Conservation (phyloP, 2,888 invertebrate genomes). For the Siphonodentalium dalli region DNA sequence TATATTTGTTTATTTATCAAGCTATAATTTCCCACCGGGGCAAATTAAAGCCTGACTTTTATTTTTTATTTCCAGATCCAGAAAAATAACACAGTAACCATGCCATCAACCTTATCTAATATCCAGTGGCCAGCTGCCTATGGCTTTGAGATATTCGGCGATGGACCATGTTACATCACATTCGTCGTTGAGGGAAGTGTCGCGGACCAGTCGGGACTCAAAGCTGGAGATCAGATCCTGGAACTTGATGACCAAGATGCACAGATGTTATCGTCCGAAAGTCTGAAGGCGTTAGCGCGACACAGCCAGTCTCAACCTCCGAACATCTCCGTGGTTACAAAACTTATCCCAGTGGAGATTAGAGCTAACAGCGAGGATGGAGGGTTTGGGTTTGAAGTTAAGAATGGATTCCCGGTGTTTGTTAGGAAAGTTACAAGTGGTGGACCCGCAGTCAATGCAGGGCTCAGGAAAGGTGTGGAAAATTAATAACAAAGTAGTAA, state of each 20-base stretch:
- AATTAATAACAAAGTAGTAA: neutral
- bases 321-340: constrained; percentile 56
- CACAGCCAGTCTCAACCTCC: constrained; percentile 49
- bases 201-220: constrained; percentile 56
- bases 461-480: constrained; percentile 52
- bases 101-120: no score
- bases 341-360: constrained; percentile 47
- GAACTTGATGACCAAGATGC: constrained; percentile 61
- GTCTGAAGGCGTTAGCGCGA: constrained; percentile 48
- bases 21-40: no score
- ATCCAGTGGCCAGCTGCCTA: constrained; percentile 60
- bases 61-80: no score
- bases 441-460: constrained; percentile 55
- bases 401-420: constrained; percentile 48
- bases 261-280: constrained; percentile 49
- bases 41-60: no score
- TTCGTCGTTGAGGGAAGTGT: constrained; percentile 54
- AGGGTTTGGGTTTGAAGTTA: constrained; percentile 55
- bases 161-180: constrained; percentile 60
- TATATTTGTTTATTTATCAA: no score
- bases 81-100: no score
- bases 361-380: constrained; percentile 35
- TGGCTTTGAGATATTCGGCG: constrained; percentile 61
- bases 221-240: constrained; percentile 60
- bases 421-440: constrained; percentile 52